Percentiles rank a stretch among this genome's conserved stretches.
Evolutionary conservation across 1,140 invertebrate species (phyloP).

Genomic region (Pseudomyrmex dendroicus): DNA sequence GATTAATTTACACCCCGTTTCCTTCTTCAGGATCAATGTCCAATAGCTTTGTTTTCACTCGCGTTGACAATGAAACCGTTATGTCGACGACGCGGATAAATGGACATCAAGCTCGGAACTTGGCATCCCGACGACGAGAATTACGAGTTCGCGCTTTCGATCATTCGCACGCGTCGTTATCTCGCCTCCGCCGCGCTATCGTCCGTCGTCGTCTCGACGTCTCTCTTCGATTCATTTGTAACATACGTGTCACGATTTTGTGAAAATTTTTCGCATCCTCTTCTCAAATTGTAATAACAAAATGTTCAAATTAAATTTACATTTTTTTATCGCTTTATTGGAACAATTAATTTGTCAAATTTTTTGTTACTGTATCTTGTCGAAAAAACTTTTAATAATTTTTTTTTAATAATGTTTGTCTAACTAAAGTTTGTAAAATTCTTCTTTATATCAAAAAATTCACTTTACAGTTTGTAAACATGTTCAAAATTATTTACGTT

Average conservation of each 20-base stretch:
- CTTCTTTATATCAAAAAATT: too few relatives aligned
- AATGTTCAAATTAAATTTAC: neutral
- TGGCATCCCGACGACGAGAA: constrained; percentile 42
- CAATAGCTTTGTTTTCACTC: constrained; percentile 22
- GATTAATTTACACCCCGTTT: neutral
- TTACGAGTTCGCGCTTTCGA: constrained; percentile 31
- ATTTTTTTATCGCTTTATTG: neutral
- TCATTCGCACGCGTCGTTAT: constrained; percentile 51
- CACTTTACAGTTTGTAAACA: too few relatives aligned
- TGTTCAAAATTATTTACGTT: constrained; percentile 14
- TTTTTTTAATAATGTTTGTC: neutral
- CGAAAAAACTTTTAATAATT: neutral
- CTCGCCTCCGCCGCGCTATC: constrained; percentile 53
- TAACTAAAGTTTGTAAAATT: too few relatives aligned
- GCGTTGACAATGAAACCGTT: constrained; percentile 15
- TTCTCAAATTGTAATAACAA: neutral
- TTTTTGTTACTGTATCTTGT: neutral
- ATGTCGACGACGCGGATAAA: constrained; percentile 24
- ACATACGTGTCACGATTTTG: neutral
- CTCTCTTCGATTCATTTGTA: constrained; percentile 19
- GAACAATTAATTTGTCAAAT: too few relatives aligned
- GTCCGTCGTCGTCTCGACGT: neutral
- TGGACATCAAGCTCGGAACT: constrained; percentile 36
- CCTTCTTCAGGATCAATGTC: constrained; percentile 18
- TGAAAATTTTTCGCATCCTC: neutral